Evolutionary conservation across 1,140 invertebrate genomes (phyloP).

Genomic region (Ceratoteleas bidentatus): DNA sequence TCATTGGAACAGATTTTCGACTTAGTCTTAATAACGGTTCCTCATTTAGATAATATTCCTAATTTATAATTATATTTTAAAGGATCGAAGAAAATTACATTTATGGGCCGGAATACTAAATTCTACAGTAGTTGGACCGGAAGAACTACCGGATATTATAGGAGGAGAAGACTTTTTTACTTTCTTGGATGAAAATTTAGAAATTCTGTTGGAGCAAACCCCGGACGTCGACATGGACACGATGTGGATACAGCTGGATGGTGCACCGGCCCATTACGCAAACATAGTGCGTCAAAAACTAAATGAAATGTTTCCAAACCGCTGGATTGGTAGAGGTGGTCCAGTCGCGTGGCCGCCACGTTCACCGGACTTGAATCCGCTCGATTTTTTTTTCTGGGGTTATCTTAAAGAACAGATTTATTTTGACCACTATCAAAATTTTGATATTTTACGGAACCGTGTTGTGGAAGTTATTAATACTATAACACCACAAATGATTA

Average conservation of each 20-base stretch:
- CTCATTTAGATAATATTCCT: no score
- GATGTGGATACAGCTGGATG: not conserved
- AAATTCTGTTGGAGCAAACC: not conserved
- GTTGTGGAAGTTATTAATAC: not conserved
- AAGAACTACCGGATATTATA: not conserved
- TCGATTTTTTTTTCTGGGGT: not conserved
- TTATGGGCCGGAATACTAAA: constrained; percentile 2
- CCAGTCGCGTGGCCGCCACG: not conserved
- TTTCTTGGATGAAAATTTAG: not conserved
- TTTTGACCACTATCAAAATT: constrained; percentile 2
- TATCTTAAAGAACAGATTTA: constrained; percentile 1
- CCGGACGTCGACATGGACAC: not conserved
- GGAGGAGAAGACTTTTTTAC: not conserved
- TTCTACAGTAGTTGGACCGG: not conserved
- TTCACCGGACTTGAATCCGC: not conserved
- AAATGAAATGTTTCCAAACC: not conserved
- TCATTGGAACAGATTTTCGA: no score
- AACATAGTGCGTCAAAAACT: not conserved
- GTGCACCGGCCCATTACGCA: not conserved
- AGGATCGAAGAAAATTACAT: constrained; percentile 10
- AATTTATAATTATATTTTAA: not conserved
- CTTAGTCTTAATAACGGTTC: no score
- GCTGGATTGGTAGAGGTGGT: not conserved
- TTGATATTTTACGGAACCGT: not conserved
- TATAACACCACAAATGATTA: not conserved